Base-by-base conservation (phyloP, 2,113 vertebrate species). In the Ariopsis seemanni region DNA sequence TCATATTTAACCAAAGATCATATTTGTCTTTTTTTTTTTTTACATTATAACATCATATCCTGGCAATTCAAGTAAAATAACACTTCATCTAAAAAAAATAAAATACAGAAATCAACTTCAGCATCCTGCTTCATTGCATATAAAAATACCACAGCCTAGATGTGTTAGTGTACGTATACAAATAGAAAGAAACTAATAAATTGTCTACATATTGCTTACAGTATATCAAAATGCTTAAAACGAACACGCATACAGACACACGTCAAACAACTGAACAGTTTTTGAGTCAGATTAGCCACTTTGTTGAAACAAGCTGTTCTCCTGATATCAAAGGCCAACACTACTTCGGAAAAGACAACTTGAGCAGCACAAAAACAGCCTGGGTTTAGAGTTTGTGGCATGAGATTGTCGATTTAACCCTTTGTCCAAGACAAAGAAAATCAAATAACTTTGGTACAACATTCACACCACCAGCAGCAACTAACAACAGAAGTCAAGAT, bases 181-280 rank as follows among this genome's bases (percentile, higher is more conserved):
- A 89, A 83, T 60, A 58, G 53, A 86, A 82, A 83, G 12, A 57
- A 55, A 58, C 11, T 18, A 30, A 84, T 27, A 5, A 86, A 48
- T 86, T 25, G 53, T 20, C 12, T 42, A 87, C 82, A 58, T 90
- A 87, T 89, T 87, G 87, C 85, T 89, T 85, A 18, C 53, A n/a
- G 55, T 69, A 83, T 71, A 85, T 22, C 53, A 84, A 80, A 30
- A 67, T 62, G 62, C 60, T 79, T 80, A 20, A 74, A 78, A 81
- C 52, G 17, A 50, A 63, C 52, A 57, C 25, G 50, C 17, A 34
- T 9, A 27, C 1, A 81, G 30, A 60, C 15, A 25, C 34, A 67
- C 57, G 65, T 27, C 5, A 34, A n/a, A 55, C n/a, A 81, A n/a
- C 50, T 22, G n/a, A 14, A 53, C 22, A 55, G 20, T n/a, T 12